These are phyloP conservation scores for Clanis bilineata DNA, from an alignment of 2,888 invertebrate species.

Conservation along the genomic window DNA sequence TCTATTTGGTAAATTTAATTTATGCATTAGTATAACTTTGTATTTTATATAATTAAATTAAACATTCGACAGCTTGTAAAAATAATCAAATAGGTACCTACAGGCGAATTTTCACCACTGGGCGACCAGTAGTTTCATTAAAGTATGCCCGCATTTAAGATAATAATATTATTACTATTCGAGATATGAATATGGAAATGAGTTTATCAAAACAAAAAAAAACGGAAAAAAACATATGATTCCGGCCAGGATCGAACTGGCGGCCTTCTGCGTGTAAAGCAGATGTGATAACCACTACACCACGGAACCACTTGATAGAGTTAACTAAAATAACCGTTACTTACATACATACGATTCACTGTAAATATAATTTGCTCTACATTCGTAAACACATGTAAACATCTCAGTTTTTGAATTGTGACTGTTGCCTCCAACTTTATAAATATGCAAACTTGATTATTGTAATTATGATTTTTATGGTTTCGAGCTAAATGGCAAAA, in stretches of 20 bases:
- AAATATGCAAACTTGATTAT: neutral
- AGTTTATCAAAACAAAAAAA: neutral
- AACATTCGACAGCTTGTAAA: too few relatives aligned
- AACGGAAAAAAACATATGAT: constrained; percentile 32
- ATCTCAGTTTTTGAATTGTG: neutral
- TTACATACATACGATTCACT: neutral
- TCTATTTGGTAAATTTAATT: too few relatives aligned
- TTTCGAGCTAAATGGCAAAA: too few relatives aligned
- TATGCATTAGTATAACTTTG: too few relatives aligned
- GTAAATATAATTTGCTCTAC: neutral
- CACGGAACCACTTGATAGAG: constrained; percentile 77
- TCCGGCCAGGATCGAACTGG: constrained; percentile 53
- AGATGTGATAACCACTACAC: constrained; percentile 92
- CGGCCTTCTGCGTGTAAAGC: constrained; percentile 76
- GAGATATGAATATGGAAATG: too few relatives aligned
- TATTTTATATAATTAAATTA: too few relatives aligned
- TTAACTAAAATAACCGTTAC: neutral
- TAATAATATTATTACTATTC: too few relatives aligned
- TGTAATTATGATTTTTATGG: neutral
- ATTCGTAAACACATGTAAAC: neutral
- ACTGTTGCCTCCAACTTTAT: neutral
- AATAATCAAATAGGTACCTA: too few relatives aligned
- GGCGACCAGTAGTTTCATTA: too few relatives aligned
- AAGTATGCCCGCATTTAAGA: too few relatives aligned
- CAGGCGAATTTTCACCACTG: too few relatives aligned